phyloP scores from a whole-genome alignment of 2,797 vertebrate genomes.

The Lacerta agilis region DNA sequence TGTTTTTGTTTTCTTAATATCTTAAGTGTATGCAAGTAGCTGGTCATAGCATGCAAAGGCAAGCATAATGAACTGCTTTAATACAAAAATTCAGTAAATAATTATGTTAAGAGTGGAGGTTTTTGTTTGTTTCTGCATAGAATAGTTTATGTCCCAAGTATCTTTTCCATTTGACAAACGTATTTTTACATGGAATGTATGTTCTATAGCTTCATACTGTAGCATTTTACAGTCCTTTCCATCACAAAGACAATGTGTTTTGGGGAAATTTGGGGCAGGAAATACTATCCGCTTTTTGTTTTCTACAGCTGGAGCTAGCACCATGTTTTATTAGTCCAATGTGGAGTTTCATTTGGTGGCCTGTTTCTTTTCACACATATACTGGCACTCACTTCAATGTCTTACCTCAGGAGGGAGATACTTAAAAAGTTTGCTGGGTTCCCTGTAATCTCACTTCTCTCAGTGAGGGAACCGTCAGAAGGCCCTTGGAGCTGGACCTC shows the following conservation, averaged over 20 bases:
- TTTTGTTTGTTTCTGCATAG: not conserved
- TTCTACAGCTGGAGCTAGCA: not conserved
- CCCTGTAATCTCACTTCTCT: no score
- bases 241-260: not conserved
- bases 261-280: not conserved
- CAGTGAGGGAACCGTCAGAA: no score
- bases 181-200: not conserved
- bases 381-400: not conserved
- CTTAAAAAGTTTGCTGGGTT: no score
- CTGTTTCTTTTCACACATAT: not conserved
- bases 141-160: not conserved
- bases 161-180: not conserved
- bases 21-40: not conserved
- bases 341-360: not conserved
- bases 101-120: not conserved
- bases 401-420: no score
- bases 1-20: conserved; percentile 5
- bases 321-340: not conserved
- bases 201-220: not conserved
- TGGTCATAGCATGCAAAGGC: not conserved
- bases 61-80: not conserved
- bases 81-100: not conserved
- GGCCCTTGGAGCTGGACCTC: no score
- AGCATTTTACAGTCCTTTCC: not conserved
- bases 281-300: not conserved